Evolutionary conservation across 2,888 invertebrate species (phyloP).

Genomic region (Caradrina kadenii): DNA sequence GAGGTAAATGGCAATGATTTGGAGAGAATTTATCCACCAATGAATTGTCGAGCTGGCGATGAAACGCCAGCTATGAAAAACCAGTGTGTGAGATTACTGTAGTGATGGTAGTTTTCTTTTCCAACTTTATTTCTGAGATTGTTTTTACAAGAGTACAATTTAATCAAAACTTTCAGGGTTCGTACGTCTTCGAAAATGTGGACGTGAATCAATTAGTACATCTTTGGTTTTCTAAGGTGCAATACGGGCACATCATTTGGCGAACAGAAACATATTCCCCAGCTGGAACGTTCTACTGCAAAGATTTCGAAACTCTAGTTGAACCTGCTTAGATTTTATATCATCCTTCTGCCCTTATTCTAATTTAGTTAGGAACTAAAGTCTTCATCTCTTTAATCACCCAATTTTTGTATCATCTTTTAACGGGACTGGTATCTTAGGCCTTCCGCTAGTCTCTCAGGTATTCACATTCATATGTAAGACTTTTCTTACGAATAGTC

Average conservation of each 20-base stretch:
- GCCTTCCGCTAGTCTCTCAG: neutral
- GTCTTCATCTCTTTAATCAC: neutral
- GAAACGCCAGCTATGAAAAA: too few relatives aligned
- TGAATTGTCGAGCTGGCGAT: too few relatives aligned
- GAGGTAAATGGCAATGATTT: too few relatives aligned
- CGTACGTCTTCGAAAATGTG: conserved; percentile 26
- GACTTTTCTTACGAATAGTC: rapidly evolving
- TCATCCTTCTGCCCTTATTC: neutral
- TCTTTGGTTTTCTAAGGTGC: conserved; percentile 18
- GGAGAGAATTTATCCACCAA: too few relatives aligned
- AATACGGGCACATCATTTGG: conserved; percentile 29
- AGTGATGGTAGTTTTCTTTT: too few relatives aligned
- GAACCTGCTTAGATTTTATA: conserved; percentile 31
- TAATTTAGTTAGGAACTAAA: neutral
- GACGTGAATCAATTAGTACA: conserved; percentile 38
- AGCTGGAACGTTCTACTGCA: conserved; percentile 23
- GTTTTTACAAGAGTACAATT: neutral
- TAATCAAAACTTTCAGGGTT: conserved; percentile 22
- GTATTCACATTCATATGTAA: too few relatives aligned
- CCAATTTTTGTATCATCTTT: neutral
- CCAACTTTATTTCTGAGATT: too few relatives aligned
- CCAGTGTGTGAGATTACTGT: too few relatives aligned
- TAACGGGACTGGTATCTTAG: too few relatives aligned
- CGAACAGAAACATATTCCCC: conserved; percentile 38
- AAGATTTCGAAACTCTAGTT: conserved; percentile 19